Conservation (phyloP, 2,113 vertebrate species). For the Petroica traversi region DNA sequence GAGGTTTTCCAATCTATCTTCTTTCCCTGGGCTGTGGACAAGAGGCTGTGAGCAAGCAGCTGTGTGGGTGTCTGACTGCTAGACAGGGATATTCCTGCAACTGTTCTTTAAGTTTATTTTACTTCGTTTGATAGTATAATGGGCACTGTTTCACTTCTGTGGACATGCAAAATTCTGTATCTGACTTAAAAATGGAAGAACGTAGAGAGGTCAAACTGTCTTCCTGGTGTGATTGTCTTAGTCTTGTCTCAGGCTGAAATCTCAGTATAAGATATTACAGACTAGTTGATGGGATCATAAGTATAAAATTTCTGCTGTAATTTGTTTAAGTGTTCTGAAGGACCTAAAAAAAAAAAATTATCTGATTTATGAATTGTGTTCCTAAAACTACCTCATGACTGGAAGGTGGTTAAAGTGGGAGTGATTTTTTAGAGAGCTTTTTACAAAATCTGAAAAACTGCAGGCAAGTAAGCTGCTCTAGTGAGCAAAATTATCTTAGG, state of each 20-base stretch:
- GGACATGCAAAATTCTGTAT: not conserved
- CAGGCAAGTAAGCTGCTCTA: not conserved
- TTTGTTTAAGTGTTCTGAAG: not conserved
- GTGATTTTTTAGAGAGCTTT: not conserved
- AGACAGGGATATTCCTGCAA: not conserved
- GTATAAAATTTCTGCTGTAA: not conserved
- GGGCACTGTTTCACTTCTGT: not conserved
- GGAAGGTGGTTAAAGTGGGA: not conserved
- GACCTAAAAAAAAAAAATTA: not conserved
- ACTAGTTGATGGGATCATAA: not conserved
- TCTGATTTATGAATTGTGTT: not conserved
- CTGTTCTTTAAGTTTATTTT: not conserved
- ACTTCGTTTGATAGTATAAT: not conserved
- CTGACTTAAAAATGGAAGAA: not conserved
- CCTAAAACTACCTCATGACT: not conserved
- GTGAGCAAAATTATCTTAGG: not conserved
- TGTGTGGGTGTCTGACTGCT: not conserved
- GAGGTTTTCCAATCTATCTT: not conserved
- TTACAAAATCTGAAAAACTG: not conserved
- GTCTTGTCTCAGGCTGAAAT: not conserved
- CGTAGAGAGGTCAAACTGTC: not conserved
- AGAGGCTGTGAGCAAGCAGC: not conserved
- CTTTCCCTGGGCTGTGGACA: not conserved
- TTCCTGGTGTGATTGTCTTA: not conserved
- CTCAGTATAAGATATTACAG: not conserved